These are phyloP conservation scores for Clarias gariepinus DNA, from an alignment of 2,113 vertebrate species.

Conservation along the genomic window DNA sequence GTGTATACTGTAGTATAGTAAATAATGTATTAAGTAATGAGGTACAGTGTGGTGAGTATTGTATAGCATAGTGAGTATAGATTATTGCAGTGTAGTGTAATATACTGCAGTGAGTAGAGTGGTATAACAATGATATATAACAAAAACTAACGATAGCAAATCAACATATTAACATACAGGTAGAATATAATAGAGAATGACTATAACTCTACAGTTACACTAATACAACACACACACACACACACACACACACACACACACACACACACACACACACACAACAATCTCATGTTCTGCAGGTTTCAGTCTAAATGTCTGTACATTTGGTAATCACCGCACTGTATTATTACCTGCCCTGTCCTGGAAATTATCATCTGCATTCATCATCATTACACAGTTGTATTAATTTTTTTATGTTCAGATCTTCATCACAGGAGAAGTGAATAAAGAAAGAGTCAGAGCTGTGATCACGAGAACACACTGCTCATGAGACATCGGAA, in stretches of 20 bases:
- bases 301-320: background rate
- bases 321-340: background rate
- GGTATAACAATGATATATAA: no score
- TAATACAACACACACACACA: background rate
- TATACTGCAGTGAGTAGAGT: no score
- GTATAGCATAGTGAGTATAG: background rate
- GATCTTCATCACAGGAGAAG: no score
- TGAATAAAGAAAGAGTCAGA: background rate
- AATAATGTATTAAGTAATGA: background rate
- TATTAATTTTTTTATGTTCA: background rate
- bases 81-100: background rate
- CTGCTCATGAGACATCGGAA: background rate
- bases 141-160: background rate
- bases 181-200: background rate
- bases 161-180: background rate
- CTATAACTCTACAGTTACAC: background rate
- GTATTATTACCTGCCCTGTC: background rate
- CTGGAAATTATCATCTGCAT: background rate
- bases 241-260: no score
- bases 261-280: no score
- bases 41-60: background rate
- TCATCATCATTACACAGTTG: background rate
- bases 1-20: background rate
- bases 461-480: background rate
- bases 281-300: background rate